Conservation (phyloP, 1,140 invertebrate species). For the Pseudomyrmex sp. region DNA sequence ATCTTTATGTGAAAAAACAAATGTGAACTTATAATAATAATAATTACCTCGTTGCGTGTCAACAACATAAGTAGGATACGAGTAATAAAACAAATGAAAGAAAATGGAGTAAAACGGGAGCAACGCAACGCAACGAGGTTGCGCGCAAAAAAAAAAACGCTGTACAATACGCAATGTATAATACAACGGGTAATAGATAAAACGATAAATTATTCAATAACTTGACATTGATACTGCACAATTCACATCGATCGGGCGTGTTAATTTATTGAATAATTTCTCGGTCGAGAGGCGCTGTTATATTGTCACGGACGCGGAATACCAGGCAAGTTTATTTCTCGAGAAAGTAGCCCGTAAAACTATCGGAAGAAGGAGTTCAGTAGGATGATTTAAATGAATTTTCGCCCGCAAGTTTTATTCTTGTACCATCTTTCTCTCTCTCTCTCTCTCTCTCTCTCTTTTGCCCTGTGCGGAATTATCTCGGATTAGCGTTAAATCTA, state of each 20-base stretch:
- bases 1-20: too few species aligned
- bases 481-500: conserved; percentile 13
- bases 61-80: too few species aligned
- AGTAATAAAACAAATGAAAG: too few species aligned
- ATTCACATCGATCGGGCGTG: background rate
- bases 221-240: background rate
- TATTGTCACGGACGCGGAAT: conserved; percentile 5
- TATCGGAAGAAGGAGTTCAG: conserved; percentile 25
- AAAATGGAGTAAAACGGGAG: too few species aligned
- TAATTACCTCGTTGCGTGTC: too few species aligned
- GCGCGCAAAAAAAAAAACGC: too few species aligned
- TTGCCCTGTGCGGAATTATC: background rate
- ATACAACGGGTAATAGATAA: background rate
- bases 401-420: conserved; percentile 4
- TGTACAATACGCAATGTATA: too few species aligned
- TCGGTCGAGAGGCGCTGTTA: background rate
- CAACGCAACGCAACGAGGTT: too few species aligned
- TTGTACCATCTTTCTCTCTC: background rate
- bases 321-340: background rate
- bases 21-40: too few species aligned
- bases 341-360: conserved; percentile 18
- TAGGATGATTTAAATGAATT: conserved; percentile 45
- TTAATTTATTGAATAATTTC: conserved; percentile 8
- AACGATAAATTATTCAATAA: background rate
- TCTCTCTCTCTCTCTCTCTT: background rate